Evolutionary conservation across 2,888 invertebrate genomes (phyloP).

Genomic region (Caradrina kadenii): DNA sequence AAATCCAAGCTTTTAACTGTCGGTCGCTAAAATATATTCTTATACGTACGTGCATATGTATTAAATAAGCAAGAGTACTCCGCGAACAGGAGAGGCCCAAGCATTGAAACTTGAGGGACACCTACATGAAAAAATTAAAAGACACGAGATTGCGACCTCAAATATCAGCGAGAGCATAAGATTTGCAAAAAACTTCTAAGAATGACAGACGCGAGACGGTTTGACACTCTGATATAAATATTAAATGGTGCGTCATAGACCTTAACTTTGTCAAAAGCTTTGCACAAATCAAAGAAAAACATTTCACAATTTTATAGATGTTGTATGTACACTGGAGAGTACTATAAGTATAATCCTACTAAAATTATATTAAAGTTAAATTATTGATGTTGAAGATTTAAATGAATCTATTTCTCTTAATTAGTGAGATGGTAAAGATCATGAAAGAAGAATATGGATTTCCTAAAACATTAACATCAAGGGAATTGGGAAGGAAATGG

Average conservation of each 20-base stretch:
- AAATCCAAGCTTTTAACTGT: neutral
- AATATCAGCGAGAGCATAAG: neutral
- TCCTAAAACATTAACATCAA: constrained; percentile 78
- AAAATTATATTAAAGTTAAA: neutral
- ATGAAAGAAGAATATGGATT: constrained; percentile 85
- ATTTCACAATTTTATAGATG: neutral
- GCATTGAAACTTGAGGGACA: constrained; percentile 17
- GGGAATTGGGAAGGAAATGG: constrained; percentile 85
- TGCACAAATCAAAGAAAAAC: neutral
- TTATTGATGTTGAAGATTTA: no score
- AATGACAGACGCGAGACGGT: neutral
- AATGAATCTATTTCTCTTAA: constrained; percentile 29
- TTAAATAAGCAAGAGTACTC: neutral
- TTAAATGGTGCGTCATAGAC: neutral
- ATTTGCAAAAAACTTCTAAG: neutral
- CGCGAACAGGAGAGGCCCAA: neutral
- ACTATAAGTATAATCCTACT: no score
- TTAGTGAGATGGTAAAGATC: constrained; percentile 79
- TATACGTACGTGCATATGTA: no score
- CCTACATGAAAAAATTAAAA: neutral
- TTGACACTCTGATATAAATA: neutral
- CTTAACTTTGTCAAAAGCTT: constrained; percentile 19
- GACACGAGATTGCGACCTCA: neutral
- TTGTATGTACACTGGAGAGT: constrained; percentile 7
- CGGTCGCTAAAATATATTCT: neutral